Base-by-base conservation (phyloP, 2,888 invertebrate species). In the Abrostola triplasia region DNA sequence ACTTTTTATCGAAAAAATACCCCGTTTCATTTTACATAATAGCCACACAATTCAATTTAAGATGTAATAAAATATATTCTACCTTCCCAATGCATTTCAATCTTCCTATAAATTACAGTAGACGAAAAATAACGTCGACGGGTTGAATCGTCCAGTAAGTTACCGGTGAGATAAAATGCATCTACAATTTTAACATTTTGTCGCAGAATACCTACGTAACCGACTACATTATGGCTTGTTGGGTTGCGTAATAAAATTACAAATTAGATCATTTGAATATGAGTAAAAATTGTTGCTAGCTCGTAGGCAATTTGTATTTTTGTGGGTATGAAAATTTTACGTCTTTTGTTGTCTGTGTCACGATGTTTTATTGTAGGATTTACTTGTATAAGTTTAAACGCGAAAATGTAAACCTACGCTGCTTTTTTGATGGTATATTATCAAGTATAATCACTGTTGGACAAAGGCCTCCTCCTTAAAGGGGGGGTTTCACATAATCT, bases 41-140 rank as follows among this genome's bases (percentile, higher is more conserved):
- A 47, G 44, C 41, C 41, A 41, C 44, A 47, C 44, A 47, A 13
- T 47, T 47, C 44, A 8, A 47, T 47, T 47, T 47, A 13, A 47
- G 9, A 47, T 47, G 44, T 47, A 47, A 47, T 47, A 47, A 47
- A 47, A 47, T 24, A 13, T 47, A 47, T 47, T 47, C 24, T 24
- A 47, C 44, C 44, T 7, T 24, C 44, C 44, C 44, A 47, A 47
- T 47, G 44, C 44, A 47, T 47, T 47, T 47, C 44, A 47, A 47
- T 47, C 44, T 47, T 47, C 44, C 44, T 47, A 47, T 47, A 47
- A 47, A 47, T 47, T 47, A 47, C 44, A 47, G 44, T 24, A 24
- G 44, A 47, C 44, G 44, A 47, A 47, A 47, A 47, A 47, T 47
- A 47, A 47, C 44, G 44, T 47, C 44, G 44, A 47, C 44, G 24